Percentiles rank a stretch among this genome's conserved stretches.
Conservation (phyloP, 2,888 invertebrate species). For the Idaea straminata region DNA sequence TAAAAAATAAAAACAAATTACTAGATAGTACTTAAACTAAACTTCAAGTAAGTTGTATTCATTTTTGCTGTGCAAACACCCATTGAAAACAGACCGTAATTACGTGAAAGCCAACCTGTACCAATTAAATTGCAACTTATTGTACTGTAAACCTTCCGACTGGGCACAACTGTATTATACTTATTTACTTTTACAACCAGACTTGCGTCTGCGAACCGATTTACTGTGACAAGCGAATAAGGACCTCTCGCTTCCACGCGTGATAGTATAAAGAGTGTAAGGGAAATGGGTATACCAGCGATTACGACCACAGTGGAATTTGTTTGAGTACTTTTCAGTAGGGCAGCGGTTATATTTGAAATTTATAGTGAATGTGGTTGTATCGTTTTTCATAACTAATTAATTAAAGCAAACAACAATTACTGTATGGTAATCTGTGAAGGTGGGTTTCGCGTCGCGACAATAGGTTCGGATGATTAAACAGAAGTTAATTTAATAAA, state of each 20-base stretch:
- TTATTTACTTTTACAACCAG: neutral
- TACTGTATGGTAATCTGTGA: constrained; percentile 41
- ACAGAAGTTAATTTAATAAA: neutral
- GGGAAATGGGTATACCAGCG: neutral
- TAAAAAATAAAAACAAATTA: too few relatives aligned
- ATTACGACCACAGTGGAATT: neutral
- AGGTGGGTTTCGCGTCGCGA: constrained; percentile 9
- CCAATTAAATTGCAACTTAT: neutral
- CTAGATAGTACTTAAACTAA: too few relatives aligned
- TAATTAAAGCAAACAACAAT: constrained; percentile 70
- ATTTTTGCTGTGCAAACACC: neutral
- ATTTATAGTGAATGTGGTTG: constrained; percentile 34
- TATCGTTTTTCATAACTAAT: constrained; percentile 73
- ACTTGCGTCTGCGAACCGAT: neutral
- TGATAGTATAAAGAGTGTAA: neutral
- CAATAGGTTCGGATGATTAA: neutral
- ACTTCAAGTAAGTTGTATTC: neutral
- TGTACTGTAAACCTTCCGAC: neutral
- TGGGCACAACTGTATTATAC: neutral
- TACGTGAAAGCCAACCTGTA: constrained; percentile 6
- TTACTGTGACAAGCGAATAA: neutral
- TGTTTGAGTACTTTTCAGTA: neutral
- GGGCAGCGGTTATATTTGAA: constrained; percentile 29
- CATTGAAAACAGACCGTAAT: neutral
- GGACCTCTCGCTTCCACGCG: neutral